Evolutionary conservation across 2,888 invertebrate species (phyloP), one percentile per base, ranked within the genome.

Genomic region (Arrhopalites spinosus): DNA sequence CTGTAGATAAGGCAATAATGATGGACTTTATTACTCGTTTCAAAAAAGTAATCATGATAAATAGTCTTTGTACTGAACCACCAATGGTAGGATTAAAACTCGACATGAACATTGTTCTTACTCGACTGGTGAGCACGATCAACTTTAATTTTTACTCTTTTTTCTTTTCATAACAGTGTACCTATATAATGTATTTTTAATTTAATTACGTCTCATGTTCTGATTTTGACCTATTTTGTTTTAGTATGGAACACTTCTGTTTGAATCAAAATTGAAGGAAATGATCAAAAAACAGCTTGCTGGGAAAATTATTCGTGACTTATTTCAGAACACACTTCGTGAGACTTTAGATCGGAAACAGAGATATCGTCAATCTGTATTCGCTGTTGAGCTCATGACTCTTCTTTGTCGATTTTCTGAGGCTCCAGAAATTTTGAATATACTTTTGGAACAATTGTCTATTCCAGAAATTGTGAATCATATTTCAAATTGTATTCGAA

Each of bases 401-500:
- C 25, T 74, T 15, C 50, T 67, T 7, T 29, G 30, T 20, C 61
- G 47, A 17, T 23, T 74, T 5, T 7, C 30, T 2, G 25, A 43
- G 11, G n/a, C 23, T 25, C 23, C 63, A 3, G 73, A 73, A 27
- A 36, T 72, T 7, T 59, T 15, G 1, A 11, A 17, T 23, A 47
- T 47, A 15, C 43, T 73, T 17, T 27, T n/a, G 0, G 27, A 20
- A 45, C 63, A 63, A n/a, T 43, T 64, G 17, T 25, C 73, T 36
- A 53, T 70, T 23, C 74, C 72, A n/a, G 30, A 53, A 1, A 76
- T 78, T 3, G 69, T 68, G 29, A 50, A 69, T 36, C 79, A 80
- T 15, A 77, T 80, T 43, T 67, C 78, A 2, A 80, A 76, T 50
- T 80, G 80, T 63, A 75, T 80, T 20, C 36, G 73, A 30, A 78